Conservation (phyloP, 2,797 vertebrate species). For the Rhabdomys pumilio region DNA sequence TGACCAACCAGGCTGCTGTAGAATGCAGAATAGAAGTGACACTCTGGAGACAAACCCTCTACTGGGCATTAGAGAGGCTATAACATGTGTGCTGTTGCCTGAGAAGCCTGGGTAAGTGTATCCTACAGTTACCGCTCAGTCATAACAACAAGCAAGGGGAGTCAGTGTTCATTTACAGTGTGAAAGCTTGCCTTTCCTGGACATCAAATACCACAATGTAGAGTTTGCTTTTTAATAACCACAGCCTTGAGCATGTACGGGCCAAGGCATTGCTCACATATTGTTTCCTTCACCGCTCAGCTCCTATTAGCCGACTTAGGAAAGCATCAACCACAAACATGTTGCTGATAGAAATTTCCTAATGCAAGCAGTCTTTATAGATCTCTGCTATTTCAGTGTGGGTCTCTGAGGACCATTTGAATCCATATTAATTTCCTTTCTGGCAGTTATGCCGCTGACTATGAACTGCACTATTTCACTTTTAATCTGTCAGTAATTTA, state of each 20-base stretch:
- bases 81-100: fast-evolving
- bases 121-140: not conserved
- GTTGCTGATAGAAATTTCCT: slow-evolving; percentile 95
- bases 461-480: slow-evolving; percentile 99
- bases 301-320: slow-evolving; percentile 92
- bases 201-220: slow-evolving; percentile 69
- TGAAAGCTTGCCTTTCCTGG: slow-evolving; percentile 69
- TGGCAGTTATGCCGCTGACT: slow-evolving; percentile 97
- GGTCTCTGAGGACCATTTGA: slow-evolving; percentile 98
- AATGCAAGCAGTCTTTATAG: slow-evolving; percentile 96
- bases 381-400: slow-evolving; percentile 93
- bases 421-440: slow-evolving; percentile 99
- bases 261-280: slow-evolving; percentile 85
- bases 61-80: not conserved
- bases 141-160: slow-evolving; percentile 18
- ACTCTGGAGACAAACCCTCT: not conserved
- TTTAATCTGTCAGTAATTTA: slow-evolving; percentile 99
- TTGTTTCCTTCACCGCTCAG: slow-evolving; percentile 90
- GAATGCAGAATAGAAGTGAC: not conserved
- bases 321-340: slow-evolving; percentile 93
- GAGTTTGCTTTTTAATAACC: slow-evolving; percentile 88
- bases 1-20: not conserved
- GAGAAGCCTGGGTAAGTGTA: not conserved
- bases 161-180: slow-evolving; percentile 34
- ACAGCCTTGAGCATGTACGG: slow-evolving; percentile 83